These are phyloP conservation scores for Morpho achilles DNA, from an alignment of 2,888 invertebrate genomes.

Conservation along the genomic window DNA sequence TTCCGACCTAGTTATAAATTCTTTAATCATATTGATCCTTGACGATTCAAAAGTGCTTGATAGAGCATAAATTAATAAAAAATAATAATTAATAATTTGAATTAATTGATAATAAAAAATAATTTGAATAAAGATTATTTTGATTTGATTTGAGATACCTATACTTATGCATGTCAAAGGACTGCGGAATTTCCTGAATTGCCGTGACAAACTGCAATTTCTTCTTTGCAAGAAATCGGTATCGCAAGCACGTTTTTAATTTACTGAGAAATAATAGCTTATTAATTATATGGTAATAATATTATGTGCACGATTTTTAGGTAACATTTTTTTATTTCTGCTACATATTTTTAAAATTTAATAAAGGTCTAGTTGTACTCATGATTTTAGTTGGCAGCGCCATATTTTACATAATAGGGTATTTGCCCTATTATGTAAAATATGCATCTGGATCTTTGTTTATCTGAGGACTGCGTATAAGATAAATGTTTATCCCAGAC, in stretches of 20 bases:
- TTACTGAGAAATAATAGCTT: conserved; percentile 17
- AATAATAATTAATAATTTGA: too few relatives aligned
- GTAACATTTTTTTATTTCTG: not conserved
- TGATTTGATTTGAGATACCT: not conserved
- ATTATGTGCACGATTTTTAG: not conserved
- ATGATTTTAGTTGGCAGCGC: not conserved
- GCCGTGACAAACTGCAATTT: conserved; percentile 26
- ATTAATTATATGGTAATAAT: conserved; percentile 10
- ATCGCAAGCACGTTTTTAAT: conserved; percentile 14
- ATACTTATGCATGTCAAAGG: conserved; percentile 11
- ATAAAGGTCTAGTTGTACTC: not conserved
- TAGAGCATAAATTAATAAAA: too few relatives aligned
- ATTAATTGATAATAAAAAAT: too few relatives aligned
- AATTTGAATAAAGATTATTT: too few relatives aligned
- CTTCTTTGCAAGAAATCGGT: conserved; percentile 10
- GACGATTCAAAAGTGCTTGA: too few relatives aligned
- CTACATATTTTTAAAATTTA: not conserved
- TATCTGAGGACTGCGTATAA: too few relatives aligned
- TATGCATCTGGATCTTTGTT: too few relatives aligned
- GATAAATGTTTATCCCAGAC: too few relatives aligned
- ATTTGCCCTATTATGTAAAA: too few relatives aligned
- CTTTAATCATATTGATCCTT: too few relatives aligned
- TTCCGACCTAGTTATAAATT: too few relatives aligned
- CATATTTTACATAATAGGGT: too few relatives aligned
- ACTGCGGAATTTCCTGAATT: conserved; percentile 11